These are phyloP conservation scores for Orchesella cincta DNA, from an alignment of 1,140 invertebrate genomes.

Conservation along the genomic window DNA sequence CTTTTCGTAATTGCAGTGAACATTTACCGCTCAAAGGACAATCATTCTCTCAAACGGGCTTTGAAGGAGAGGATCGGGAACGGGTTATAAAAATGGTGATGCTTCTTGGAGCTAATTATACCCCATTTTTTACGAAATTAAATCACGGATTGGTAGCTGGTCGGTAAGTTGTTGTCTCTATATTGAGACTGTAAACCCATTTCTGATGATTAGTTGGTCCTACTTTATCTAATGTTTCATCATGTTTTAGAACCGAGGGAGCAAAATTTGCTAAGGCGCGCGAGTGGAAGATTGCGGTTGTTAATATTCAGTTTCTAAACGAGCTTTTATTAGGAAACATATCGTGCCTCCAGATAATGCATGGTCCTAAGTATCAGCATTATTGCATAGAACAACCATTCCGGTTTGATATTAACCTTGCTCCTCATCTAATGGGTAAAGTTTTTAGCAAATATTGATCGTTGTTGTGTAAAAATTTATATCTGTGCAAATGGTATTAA, in stretches of 20 bases:
- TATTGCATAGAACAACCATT: slow-evolving; percentile 79
- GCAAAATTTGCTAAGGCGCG: slow-evolving; percentile 84
- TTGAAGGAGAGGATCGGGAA: slow-evolving; percentile 77
- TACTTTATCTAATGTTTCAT: slow-evolving; percentile 5
- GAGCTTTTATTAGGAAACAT: slow-evolving; percentile 89
- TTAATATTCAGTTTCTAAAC: slow-evolving; percentile 90
- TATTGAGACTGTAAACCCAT: background rate
- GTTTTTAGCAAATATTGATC: slow-evolving; percentile 6
- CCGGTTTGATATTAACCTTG: slow-evolving; percentile 79
- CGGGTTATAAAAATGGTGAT: slow-evolving; percentile 82
- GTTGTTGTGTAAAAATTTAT: background rate
- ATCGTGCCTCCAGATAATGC: slow-evolving; percentile 75
- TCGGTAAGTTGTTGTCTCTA: background rate
- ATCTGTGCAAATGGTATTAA: slow-evolving; percentile 29
- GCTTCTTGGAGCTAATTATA: slow-evolving; percentile 80
- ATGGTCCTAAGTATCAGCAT: slow-evolving; percentile 83
- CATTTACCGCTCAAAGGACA: slow-evolving; percentile 64
- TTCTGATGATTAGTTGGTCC: slow-evolving; percentile 10
- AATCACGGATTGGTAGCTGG: slow-evolving; percentile 55
- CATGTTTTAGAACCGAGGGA: slow-evolving; percentile 71
- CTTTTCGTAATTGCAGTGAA: slow-evolving; percentile 56
- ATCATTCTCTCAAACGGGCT: slow-evolving; percentile 78
- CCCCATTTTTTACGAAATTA: slow-evolving; percentile 62
- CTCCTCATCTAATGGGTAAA: slow-evolving; percentile 88
- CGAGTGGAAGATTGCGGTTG: slow-evolving; percentile 80